phyloP scores from a whole-genome alignment of 2,797 vertebrate species.

The Ptychadena robeensis region DNA sequence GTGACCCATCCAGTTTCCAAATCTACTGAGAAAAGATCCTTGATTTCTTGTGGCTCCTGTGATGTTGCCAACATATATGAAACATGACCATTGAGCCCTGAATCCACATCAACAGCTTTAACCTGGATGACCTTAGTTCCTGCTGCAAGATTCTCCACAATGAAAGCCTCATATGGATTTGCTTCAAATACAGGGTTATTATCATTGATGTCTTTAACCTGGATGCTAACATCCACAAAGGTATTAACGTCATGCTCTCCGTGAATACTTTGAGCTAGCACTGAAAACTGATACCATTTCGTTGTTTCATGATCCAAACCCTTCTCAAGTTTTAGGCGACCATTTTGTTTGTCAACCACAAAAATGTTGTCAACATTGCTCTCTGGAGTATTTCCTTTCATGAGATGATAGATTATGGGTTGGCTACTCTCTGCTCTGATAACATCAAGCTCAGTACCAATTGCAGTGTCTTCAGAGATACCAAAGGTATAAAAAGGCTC shows the following conservation, averaged over 20 bases:
- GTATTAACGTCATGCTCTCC: constrained; percentile 81
- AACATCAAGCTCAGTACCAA: constrained; percentile 90
- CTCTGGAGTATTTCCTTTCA: constrained; percentile 90
- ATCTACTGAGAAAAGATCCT: constrained; percentile 87
- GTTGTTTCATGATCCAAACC: constrained; percentile 91
- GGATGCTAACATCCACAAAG: constrained; percentile 88
- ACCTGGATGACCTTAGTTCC: constrained; percentile 90
- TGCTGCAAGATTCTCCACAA: constrained; percentile 90
- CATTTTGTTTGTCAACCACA: constrained; percentile 86
- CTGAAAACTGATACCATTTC: constrained; percentile 94
- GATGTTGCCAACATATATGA: constrained; percentile 86
- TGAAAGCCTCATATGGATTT: constrained; percentile 87
- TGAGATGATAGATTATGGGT: constrained; percentile 81
- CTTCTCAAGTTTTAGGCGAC: constrained; percentile 91
- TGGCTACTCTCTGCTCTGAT: constrained; percentile 84
- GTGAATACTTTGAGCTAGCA: constrained; percentile 78
- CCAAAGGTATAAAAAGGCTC: constrained; percentile 91
- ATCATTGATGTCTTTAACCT: constrained; percentile 94
- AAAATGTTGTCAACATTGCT: constrained; percentile 92
- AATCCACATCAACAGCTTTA: constrained; percentile 90
- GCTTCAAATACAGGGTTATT: constrained; percentile 92
- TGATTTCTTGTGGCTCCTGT: constrained; percentile 78
- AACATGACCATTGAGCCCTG: constrained; percentile 88
- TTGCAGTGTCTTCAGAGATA: constrained; percentile 85
- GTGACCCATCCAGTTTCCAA: constrained; percentile 94